Evolutionary conservation across 2,113 vertebrate species (phyloP).

Genomic region (Micronisus gabar): DNA sequence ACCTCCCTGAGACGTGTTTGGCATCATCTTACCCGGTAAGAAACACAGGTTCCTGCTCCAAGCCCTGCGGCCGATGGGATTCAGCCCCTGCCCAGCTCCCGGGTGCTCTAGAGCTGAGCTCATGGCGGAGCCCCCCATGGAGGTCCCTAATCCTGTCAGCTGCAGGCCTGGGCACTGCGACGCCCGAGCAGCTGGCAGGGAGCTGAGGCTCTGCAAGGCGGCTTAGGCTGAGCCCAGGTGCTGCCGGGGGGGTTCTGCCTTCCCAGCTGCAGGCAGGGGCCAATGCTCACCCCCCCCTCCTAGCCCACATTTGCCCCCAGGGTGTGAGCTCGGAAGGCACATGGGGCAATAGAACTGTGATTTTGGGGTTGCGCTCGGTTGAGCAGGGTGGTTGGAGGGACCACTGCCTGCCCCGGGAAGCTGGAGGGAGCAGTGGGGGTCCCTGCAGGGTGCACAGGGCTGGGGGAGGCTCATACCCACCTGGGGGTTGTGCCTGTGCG

Average conservation of each 20-base stretch:
- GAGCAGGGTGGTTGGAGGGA: neutral
- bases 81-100: neutral
- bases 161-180: accelerated
- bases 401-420: neutral
- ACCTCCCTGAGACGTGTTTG: accelerated
- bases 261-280: neutral
- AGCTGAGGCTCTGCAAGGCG: neutral
- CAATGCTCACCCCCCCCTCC: neutral
- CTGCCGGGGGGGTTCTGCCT: neutral
- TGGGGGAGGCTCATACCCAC: neutral
- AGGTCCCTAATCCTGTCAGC: neutral
- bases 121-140: neutral
- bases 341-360: neutral
- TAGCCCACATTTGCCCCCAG: neutral
- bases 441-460: neutral
- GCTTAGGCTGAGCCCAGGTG: neutral
- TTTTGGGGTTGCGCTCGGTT: neutral
- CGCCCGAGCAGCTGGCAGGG: neutral
- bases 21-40: neutral
- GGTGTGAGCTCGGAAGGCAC: neutral
- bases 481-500: accelerated
- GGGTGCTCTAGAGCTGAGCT: neutral
- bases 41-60: neutral
- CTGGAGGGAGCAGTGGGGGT: neutral
- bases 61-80: accelerated